A percentile compares a stretch with the other conserved stretches of the same genome.
Evolutionary conservation across 2,113 vertebrate species (phyloP).

Genomic region (Brachypteracias leptosomus): DNA sequence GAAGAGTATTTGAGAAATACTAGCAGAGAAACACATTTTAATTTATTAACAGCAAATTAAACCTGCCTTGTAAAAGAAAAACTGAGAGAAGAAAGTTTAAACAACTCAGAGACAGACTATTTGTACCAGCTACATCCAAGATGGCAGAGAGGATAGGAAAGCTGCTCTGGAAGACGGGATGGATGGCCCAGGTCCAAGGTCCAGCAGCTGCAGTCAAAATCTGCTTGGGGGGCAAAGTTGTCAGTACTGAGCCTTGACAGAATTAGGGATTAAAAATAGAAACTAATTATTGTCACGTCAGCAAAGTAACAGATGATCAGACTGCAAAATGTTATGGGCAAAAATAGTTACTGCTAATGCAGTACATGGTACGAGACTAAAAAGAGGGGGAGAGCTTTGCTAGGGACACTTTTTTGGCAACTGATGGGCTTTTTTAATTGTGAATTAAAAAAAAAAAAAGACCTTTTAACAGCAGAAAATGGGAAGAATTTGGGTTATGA

Average conservation of each 20-base stretch:
- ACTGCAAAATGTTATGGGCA: background rate
- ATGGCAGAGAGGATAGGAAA: background rate
- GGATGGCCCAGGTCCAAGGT: background rate
- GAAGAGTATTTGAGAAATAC: background rate
- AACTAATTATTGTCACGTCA: background rate
- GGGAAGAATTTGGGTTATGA: background rate
- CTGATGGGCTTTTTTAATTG: background rate
- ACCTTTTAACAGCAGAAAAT: background rate
- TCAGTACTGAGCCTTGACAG: fast-evolving
- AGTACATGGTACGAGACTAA: background rate
- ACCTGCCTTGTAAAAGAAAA: background rate
- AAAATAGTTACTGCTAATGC: background rate
- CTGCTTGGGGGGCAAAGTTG: background rate
- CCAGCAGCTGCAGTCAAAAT: background rate
- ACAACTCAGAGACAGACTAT: background rate
- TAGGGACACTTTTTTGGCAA: background rate
- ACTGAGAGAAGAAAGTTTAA: background rate
- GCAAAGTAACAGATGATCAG: background rate
- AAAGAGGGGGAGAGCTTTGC: background rate
- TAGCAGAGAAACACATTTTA: background rate
- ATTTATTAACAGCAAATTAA: background rate
- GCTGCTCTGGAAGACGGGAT: background rate
- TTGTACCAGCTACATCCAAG: background rate
- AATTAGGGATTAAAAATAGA: background rate
- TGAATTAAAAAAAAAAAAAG: background rate